Conservation (phyloP, 2,113 vertebrate genomes). For the Phasianus colchicus region DNA sequence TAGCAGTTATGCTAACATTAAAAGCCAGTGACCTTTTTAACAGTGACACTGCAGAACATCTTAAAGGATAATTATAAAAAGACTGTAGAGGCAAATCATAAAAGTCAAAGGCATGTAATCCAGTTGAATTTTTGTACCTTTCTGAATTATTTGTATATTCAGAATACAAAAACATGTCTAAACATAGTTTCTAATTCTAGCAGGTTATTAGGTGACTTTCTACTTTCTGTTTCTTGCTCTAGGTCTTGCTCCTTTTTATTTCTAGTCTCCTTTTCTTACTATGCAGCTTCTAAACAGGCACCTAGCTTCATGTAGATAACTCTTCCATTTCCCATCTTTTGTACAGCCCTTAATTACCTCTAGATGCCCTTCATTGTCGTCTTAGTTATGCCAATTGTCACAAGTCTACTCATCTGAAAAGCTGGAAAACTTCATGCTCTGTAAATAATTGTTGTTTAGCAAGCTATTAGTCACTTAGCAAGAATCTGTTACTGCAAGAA, state of each 20-base stretch:
- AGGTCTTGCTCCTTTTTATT: not conserved
- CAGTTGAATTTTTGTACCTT: conserved; percentile 22
- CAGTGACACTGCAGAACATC: not conserved
- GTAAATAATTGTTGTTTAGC: not conserved
- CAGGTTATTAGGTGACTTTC: not conserved
- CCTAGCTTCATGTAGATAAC: not conserved
- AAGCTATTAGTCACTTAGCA: not conserved
- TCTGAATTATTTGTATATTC: conserved; percentile 17
- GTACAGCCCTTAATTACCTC: not conserved
- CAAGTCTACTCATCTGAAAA: not conserved
- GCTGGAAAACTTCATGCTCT: not conserved
- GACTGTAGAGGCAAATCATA: not conserved
- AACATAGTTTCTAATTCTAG: not conserved
- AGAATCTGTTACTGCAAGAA: not conserved
- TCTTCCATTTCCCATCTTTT: not conserved
- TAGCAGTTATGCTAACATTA: not conserved
- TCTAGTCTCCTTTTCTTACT: not conserved
- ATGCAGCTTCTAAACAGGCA: not conserved
- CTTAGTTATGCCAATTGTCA: not conserved
- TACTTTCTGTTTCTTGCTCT: not conserved
- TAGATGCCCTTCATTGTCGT: not conserved
- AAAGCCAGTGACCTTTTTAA: not conserved
- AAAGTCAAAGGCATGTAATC: conserved; percentile 22
- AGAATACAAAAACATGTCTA: not conserved
- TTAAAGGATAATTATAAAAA: not conserved